Evolutionary conservation across 2,113 vertebrate genomes (phyloP).

Genomic region (Otis tarda): DNA sequence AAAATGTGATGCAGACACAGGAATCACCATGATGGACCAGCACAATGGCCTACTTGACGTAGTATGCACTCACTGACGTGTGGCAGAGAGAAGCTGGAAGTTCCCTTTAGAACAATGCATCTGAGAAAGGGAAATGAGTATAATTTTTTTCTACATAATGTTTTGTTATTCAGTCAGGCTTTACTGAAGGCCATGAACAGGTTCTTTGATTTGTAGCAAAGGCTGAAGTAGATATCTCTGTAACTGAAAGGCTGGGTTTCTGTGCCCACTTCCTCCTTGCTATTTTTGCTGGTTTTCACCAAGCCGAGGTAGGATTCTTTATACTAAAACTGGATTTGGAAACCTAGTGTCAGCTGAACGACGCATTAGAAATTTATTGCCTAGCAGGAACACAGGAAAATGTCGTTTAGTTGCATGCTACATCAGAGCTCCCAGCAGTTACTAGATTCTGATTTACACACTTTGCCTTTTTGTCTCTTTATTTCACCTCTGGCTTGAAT

Average conservation of each 20-base stretch:
- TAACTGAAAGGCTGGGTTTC: neutral
- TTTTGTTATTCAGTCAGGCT: neutral
- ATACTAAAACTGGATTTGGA: neutral
- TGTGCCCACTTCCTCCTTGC: fast-evolving
- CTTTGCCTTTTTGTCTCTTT: neutral
- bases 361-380: neutral
- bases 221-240: neutral
- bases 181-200: neutral
- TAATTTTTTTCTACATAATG: neutral
- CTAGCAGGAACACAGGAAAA: neutral
- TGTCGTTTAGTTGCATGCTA: neutral
- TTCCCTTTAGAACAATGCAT: neutral
- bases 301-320: neutral
- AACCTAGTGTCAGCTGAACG: neutral
- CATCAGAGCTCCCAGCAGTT: neutral
- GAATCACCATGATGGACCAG: neutral
- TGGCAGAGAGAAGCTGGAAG: neutral
- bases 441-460: neutral
- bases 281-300: neutral
- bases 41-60: fast-evolving
- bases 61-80: neutral
- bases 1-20: neutral
- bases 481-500: neutral
- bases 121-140: neutral
- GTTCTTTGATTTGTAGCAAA: neutral